Evolutionary conservation across 1,140 invertebrate genomes (phyloP).

Genomic region (Metaphire vulgaris): DNA sequence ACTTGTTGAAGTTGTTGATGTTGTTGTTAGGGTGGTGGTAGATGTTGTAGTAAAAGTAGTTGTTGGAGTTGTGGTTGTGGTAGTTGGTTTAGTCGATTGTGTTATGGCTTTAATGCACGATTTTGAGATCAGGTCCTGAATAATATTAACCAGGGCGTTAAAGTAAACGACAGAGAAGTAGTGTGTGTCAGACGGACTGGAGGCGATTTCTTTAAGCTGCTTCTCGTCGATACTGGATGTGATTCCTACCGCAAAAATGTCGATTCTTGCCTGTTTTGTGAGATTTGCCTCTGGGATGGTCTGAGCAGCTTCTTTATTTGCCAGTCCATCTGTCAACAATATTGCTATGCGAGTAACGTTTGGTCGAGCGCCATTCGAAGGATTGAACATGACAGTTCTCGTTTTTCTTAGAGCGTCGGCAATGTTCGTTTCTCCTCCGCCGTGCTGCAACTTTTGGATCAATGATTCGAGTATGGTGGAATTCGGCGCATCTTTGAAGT

Average conservation of each 20-base stretch:
- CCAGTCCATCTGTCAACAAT: slow-evolving; percentile 16
- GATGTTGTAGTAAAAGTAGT: not conserved
- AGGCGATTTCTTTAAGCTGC: not conserved
- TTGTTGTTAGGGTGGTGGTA: not conserved
- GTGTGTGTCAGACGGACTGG: not conserved
- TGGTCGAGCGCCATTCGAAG: not conserved
- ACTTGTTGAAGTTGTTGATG: not conserved
- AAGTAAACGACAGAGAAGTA: slow-evolving; percentile 10
- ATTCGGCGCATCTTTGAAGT: not conserved
- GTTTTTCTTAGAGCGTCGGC: not conserved
- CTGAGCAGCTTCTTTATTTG: slow-evolving; percentile 16
- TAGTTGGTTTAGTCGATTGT: not conserved
- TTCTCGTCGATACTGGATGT: slow-evolving; percentile 21
- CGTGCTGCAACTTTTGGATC: slow-evolving; percentile 1
- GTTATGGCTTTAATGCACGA: slow-evolving; percentile 11
- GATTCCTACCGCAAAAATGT: slow-evolving; percentile 32
- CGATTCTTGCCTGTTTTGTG: slow-evolving; percentile 33
- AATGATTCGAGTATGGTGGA: not conserved
- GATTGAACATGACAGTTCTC: slow-evolving; percentile 13
- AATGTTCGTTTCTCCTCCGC: slow-evolving; percentile 20
- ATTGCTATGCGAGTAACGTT: not conserved
- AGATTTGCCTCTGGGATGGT: slow-evolving; percentile 17
- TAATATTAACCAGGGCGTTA: not conserved
- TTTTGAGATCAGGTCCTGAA: not conserved
- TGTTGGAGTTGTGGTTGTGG: not conserved